Base-by-base conservation (phyloP, 2,888 invertebrate genomes). In the Nasonovia ribisnigri region DNA sequence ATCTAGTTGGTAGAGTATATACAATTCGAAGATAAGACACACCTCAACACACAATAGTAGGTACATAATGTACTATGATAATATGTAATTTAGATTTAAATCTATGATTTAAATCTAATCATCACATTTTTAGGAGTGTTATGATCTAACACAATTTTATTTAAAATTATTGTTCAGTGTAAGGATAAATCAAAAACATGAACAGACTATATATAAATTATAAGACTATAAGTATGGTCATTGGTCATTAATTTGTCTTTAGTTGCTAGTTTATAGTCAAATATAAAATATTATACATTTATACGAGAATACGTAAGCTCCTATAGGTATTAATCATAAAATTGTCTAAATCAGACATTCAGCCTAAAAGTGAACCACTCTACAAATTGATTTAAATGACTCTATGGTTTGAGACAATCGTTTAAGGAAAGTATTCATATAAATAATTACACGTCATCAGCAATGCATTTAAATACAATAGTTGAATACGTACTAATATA, bases 391-490 rank as follows among this genome's bases (percentile, higher is more conserved):
- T 36, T 67, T 67, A 67, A 67, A 67, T 36, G n/a, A 36, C 6
- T 36, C 8, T 8, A 36, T 8, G 77, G 77, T 77, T 77, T 77
- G 36, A 77, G 77, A 20, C 77, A 77, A 77, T 1, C 8, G 36
- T 42, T 36, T 77, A 77, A 77, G 36, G 36, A 77, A 77, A 36
- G 77, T 77, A 77, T 77, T 77, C 77, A 77, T 36, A 77, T 36
- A 77, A 77, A 77, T 77, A 77, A 77, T 77, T 77, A 77, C 36
- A 77, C 36, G 77, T 77, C 77, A 77, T 36, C 36, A 36, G 77
- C 77, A 77, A 67, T 77, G 36, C 20, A 77, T 77, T 77, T 77
- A 77, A 77, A 77, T 77, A 77, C 36, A 77, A 77, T 36, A 77
- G 36, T 24, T 36, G 20, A 77, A 6, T 77, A 77, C 36, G 20